Base-by-base conservation (phyloP, 1,140 invertebrate genomes). In the Caenorhabditis latens region DNA sequence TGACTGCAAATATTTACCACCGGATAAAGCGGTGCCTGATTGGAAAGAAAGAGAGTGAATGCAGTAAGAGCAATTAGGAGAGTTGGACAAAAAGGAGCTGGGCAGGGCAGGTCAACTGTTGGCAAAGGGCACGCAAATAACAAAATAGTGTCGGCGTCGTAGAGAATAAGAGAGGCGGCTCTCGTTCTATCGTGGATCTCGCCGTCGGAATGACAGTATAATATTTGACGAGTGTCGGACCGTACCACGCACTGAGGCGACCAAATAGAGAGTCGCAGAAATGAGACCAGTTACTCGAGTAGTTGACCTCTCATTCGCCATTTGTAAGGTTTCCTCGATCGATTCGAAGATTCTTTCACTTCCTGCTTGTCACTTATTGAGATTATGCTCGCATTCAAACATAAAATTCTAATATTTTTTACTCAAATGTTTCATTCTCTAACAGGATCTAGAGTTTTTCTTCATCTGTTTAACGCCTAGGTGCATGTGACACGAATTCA, bases 221-320 rank as follows among this genome's bases (percentile, higher is more conserved):
- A 79, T 79, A 79, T 79, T 79, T 79, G 71, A 50, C 71, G 40
- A 79, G 71, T 79, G 71, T 53, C 71, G 71, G 71, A 79, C 71
- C 71, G 71, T 79, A 79, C 71, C 71, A 53, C 46, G 71, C 53
- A 79, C 71, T 50, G 71, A 6, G 46, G n/a, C 46, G 46, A 42
- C 71, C 71, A 79, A 79, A 79, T 79, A 79, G 71, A 71, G 65
- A 79, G 71, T 79, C 46, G 46, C 46, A 71, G 65, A 71, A 71
- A 71, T 8, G 16, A 53, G 71, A 21, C 7, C 71, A 79, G 71
- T 79, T 79, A 79, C 71, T 79, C 71, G 71, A 53, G 46, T 48
- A 79, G 46, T 19, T 71, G 13, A 43, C 65, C 65, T 71, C 71
- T 50, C 71, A 79, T 79, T 79, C 71, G 8, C 46, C n/a, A 24